These are phyloP conservation scores for Calliphora vicina DNA, from an alignment of 1,140 invertebrate species.

Conservation along the genomic window DNA sequence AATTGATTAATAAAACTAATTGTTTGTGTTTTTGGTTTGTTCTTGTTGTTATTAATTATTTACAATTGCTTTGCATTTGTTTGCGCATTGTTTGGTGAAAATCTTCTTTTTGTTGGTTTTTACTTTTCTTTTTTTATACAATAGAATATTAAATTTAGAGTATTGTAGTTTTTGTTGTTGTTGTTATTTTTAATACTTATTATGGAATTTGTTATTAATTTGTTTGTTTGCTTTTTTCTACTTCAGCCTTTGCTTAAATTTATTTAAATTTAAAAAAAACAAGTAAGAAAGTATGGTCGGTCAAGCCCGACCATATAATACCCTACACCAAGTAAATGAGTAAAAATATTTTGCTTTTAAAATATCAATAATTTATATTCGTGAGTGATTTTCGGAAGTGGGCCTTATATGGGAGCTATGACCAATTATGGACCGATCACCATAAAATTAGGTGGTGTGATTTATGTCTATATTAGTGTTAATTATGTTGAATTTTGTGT, in stretches of 20 bases:
- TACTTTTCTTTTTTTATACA: neutral
- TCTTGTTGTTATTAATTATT: neutral
- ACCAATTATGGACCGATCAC: no score
- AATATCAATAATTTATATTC: no score
- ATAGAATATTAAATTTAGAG: neutral
- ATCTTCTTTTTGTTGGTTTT: slow-evolving; percentile 22
- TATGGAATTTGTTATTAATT: slow-evolving; percentile 37
- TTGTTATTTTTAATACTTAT: slow-evolving; percentile 27
- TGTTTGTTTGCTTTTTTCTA: slow-evolving; percentile 38
- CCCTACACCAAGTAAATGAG: no score
- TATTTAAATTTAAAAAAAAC: slow-evolving; percentile 45
- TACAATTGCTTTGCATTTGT: slow-evolving; percentile 37
- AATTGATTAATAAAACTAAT: slow-evolving; percentile 12
- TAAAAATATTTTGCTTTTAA: no score
- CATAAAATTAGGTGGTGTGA: no score
- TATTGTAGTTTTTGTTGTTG: slow-evolving; percentile 14
- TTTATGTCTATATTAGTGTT: no score
- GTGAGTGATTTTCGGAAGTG: no score
- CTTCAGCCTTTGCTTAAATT: slow-evolving; percentile 39
- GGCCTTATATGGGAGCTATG: no score
- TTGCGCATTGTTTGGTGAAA: slow-evolving; percentile 41
- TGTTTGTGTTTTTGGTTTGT: slow-evolving; percentile 44
- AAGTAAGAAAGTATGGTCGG: no score
- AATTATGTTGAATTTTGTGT: no score
- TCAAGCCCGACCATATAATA: no score